Base-by-base conservation (phyloP, 2,797 vertebrate species). In the Paedocypris micromegethes region DNA sequence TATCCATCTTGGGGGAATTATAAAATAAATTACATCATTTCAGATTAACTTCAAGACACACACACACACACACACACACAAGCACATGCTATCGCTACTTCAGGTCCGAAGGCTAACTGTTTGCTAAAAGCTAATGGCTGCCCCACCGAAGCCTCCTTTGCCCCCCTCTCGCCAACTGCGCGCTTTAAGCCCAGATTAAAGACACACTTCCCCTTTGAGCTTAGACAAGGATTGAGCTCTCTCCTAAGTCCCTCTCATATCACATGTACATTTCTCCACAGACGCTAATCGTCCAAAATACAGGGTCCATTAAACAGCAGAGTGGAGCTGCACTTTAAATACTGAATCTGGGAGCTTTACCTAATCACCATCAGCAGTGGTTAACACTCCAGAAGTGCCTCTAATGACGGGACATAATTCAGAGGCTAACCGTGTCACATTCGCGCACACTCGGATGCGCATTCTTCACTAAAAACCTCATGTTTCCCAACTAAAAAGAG, bases 161-260 rank as follows among this genome's bases (percentile, higher is more conserved):
- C 50, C 9, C 63, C 58, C 58, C 63, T 55, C 58, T 60, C 7
- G 7, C 9, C 39, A 45, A 50, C 62, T 51, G 76, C 46, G 57
- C 48, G 83, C 65, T 70, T 78, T 89, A 88, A 88, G 63, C 86
- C 81, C 75, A 84, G 84, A 88, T 90, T 89, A 88, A 75, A 85
- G 82, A 71, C 59, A 79, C 81, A 84, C 83, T 87, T 86, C 84
- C 86, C 77, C 84, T 85, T 83, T 79, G 81, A 83, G 87, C 85
- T 87, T 84, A 88, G 83, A 88, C 85, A 83, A 84, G 86, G 86
- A 86, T 84, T 77, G 81, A 85, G 81, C 82, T 78, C 78, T 83
- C 81, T 57, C 53, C 58, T 77, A 85, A 88, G 82, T 85, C 84
- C 80, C 80, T 85, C 83, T 86, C 83, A 85, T 88, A 84, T 87